A percentile compares a stretch with the other conserved stretches of the same genome.
phyloP scores from a whole-genome alignment of 2,113 vertebrate genomes.

The Empidonax alnorum region DNA sequence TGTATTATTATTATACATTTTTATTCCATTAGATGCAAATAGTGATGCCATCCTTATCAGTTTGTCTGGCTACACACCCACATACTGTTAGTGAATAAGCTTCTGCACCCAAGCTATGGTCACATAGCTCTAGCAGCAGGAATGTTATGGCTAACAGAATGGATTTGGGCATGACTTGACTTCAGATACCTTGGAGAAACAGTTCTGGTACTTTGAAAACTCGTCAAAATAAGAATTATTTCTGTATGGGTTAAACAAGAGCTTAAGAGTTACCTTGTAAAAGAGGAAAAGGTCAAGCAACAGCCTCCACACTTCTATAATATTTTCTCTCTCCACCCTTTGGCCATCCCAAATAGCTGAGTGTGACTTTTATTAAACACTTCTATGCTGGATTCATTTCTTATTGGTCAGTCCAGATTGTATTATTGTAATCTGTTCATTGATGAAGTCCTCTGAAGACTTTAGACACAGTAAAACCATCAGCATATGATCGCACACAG shows the following conservation, averaged over 20 bases:
- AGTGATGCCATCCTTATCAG: not conserved
- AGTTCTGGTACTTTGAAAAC: not conserved
- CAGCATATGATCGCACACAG: not conserved
- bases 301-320: not conserved
- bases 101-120: not conserved
- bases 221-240: not conserved
- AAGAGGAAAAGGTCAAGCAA: not conserved
- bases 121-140: not conserved
- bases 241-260: not conserved
- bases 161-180: not conserved
- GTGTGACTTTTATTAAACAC: not conserved
- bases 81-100: not conserved
- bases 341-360: not conserved
- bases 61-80: not conserved
- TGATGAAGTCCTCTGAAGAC: not conserved
- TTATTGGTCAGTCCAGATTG: not conserved
- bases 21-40: not conserved
- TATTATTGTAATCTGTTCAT: not conserved
- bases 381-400: not conserved
- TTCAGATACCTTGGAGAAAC: not conserved
- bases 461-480: not conserved
- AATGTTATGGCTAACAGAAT: not conserved
- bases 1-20: not conserved
- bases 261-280: not conserved
- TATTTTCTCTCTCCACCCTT: not conserved